These are phyloP conservation scores for Isotomurus palustris DNA, from an alignment of 2,888 invertebrate genomes.

Conservation along the genomic window DNA sequence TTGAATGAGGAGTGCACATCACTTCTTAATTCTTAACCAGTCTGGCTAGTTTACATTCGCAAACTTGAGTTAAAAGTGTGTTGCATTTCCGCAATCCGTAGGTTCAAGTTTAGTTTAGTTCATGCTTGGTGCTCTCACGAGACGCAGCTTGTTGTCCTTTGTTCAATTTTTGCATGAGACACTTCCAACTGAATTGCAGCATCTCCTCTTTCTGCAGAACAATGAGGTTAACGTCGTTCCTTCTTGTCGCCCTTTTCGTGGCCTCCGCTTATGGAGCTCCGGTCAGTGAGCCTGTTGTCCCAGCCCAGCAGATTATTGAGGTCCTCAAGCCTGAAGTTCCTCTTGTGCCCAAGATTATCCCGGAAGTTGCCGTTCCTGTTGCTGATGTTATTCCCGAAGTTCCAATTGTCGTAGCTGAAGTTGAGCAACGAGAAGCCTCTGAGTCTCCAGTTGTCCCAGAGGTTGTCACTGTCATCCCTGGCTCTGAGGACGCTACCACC, in stretches of 20 bases:
- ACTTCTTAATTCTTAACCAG: no score
- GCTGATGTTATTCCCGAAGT: background rate
- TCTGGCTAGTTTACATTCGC: conserved; percentile 8
- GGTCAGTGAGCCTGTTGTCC: conserved; percentile 17
- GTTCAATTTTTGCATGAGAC: no score
- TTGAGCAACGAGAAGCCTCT: conserved; percentile 8
- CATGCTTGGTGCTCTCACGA: background rate
- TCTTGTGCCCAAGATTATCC: conserved; percentile 7
- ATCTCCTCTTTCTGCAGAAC: conserved; percentile 26
- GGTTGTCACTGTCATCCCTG: background rate
- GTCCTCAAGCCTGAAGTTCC: conserved; percentile 10
- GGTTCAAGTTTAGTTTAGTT: conserved; percentile 3
- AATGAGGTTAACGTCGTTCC: conserved; percentile 44
- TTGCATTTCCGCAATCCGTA: conserved; percentile 14
- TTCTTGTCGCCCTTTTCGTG: conserved; percentile 38
- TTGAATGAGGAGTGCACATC: conserved; percentile 11
- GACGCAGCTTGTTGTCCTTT: background rate
- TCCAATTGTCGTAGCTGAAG: background rate
- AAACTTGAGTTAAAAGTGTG: conserved; percentile 5
- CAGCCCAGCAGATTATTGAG: conserved; percentile 10
- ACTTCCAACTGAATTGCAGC: no score
- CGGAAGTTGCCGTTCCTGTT: conserved; percentile 5
- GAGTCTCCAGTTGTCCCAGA: conserved; percentile 21
- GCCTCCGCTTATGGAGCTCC: conserved; percentile 40
- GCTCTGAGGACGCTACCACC: conserved; percentile 1